Percentiles rank a stretch among this genome's conserved stretches.
phyloP scores from a whole-genome alignment of 2,797 vertebrate species.

The Spinus pinus region DNA sequence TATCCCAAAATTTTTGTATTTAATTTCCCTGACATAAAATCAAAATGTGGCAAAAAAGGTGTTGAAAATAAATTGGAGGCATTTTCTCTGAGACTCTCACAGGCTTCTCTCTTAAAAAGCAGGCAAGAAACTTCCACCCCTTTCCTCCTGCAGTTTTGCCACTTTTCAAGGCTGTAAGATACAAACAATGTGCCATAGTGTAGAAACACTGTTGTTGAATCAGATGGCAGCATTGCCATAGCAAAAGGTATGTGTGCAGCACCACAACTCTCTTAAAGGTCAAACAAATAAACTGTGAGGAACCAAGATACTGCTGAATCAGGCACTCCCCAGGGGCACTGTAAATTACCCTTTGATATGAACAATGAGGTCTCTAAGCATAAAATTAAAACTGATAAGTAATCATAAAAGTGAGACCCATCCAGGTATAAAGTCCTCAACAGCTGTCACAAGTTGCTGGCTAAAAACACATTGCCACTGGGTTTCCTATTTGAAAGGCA shows the following conservation, averaged over 20 bases:
- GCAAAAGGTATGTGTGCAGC: neutral
- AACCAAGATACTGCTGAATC: neutral
- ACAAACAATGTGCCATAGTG: rapidly evolving
- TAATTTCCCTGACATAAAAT: neutral
- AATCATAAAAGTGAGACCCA: neutral
- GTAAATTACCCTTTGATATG: neutral
- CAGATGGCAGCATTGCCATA: neutral
- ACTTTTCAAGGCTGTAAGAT: neutral
- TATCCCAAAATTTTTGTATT: neutral
- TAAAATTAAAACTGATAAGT: neutral
- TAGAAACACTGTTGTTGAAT: neutral
- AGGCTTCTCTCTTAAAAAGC: neutral
- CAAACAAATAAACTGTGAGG: neutral
- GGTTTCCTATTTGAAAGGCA: neutral
- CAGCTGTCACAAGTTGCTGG: neutral
- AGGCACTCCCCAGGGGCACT: neutral
- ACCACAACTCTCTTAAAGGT: neutral
- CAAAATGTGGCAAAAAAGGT: neutral
- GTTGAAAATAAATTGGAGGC: neutral
- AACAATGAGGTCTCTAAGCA: neutral
- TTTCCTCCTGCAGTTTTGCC: neutral
- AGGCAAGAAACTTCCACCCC: neutral
- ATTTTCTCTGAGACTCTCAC: neutral
- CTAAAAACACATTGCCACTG: neutral
- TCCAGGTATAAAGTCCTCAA: neutral